Conservation (phyloP, 2,888 invertebrate genomes). For the Drosophila helvetica region DNA sequence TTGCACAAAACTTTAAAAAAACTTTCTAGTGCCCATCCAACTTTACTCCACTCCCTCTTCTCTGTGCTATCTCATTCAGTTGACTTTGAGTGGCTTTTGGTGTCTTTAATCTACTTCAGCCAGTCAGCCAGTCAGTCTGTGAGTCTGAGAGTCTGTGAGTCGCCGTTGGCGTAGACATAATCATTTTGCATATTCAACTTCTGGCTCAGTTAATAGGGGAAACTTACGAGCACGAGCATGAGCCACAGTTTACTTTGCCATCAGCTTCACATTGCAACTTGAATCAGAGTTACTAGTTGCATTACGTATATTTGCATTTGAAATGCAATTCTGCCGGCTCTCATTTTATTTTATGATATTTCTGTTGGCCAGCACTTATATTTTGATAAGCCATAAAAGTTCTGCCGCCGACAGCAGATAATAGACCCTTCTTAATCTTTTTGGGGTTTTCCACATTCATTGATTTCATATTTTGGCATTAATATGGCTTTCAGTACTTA, state of each 20-base stretch:
- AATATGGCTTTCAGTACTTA: background rate
- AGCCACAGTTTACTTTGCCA: slow-evolving; percentile 7
- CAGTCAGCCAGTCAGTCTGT: slow-evolving; percentile 20
- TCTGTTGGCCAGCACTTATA: slow-evolving; percentile 18
- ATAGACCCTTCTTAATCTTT: background rate
- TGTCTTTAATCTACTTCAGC: slow-evolving; percentile 62
- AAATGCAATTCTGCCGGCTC: slow-evolving; percentile 24
- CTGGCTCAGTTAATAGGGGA: background rate
- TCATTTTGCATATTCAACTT: slow-evolving; percentile 43
- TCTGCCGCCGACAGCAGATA: background rate
- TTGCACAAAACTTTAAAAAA: slow-evolving; percentile 63
- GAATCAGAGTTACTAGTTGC: slow-evolving; percentile 41
- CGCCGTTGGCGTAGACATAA: slow-evolving; percentile 30
- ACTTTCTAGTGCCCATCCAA: slow-evolving; percentile 52
- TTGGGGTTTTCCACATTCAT: slow-evolving; percentile 10
- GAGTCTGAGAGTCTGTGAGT: background rate
- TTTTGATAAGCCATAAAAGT: slow-evolving; percentile 28
- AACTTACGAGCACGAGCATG: slow-evolving; percentile 24
- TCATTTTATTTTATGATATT: slow-evolving; percentile 18
- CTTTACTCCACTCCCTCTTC: slow-evolving; percentile 25
- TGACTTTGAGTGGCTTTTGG: slow-evolving; percentile 63
- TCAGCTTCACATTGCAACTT: slow-evolving; percentile 27
- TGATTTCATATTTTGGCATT: slow-evolving; percentile 12
- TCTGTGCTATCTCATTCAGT: slow-evolving; percentile 19
- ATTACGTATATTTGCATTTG: slow-evolving; percentile 25